A percentile compares a stretch with the other conserved stretches of the same genome.
Conservation (phyloP, 2,113 vertebrate genomes). For the Pardalotus punctatus region DNA sequence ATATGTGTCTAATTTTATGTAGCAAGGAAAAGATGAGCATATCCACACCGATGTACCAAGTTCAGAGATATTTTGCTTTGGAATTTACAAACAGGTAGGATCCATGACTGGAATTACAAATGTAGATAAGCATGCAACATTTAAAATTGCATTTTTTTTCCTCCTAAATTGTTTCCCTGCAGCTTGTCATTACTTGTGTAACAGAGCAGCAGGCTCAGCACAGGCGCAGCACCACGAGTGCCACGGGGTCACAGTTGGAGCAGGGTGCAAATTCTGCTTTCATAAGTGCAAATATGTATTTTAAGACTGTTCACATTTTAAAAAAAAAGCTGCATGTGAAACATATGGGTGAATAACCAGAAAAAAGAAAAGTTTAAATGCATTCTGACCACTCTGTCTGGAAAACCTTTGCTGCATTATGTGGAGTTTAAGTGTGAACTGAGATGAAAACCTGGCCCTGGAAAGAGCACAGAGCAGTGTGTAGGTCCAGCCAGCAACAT, state of each 20-base stretch:
- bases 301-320: not conserved
- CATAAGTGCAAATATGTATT: not conserved
- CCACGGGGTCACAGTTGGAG: not conserved
- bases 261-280: not conserved
- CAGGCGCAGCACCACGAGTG: not conserved
- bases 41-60: not conserved
- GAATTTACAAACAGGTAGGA: slow-evolving; percentile 55
- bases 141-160: not conserved
- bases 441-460: not conserved
- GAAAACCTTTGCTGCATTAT: not conserved
- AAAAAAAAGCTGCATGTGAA: not conserved
- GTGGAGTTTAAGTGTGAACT: not conserved
- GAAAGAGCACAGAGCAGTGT: not conserved
- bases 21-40: slow-evolving; percentile 7
- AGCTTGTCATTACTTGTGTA: not conserved
- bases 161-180: not conserved
- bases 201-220: not conserved
- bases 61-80: slow-evolving; percentile 35
- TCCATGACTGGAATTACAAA: slow-evolving; percentile 47
- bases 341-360: not conserved
- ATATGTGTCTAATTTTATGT: slow-evolving; percentile 50
- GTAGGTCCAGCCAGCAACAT: not conserved
- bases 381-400: not conserved
- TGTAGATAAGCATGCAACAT: not conserved
- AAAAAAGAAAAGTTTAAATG: not conserved